Evolutionary conservation across 2,888 invertebrate species (phyloP).

Genomic region (Mystacides longicornis): DNA sequence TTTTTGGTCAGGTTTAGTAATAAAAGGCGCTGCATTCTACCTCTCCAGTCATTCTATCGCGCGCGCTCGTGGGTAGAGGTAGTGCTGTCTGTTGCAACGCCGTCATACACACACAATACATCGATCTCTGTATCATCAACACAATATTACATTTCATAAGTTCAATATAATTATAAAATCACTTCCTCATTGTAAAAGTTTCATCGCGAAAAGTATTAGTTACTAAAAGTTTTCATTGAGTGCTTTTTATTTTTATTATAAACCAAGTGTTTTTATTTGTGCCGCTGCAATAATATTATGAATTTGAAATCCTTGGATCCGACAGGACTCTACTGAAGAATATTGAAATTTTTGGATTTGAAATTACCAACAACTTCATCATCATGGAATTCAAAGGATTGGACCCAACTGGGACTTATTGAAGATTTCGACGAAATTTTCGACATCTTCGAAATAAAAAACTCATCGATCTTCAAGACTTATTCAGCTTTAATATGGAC

Average conservation of each 20-base stretch:
- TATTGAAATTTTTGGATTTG: background rate
- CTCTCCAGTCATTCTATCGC: constrained; percentile 12
- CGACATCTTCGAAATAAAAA: background rate
- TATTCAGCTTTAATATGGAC: too few species aligned
- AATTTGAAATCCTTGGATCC: constrained; percentile 17
- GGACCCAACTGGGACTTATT: constrained; percentile 18
- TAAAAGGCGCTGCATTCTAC: constrained; percentile 11
- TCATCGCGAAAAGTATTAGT: background rate
- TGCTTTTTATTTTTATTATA: background rate
- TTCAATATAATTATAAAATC: constrained; percentile 7
- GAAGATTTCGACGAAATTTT: background rate
- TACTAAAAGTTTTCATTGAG: background rate
- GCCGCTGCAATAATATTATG: constrained; percentile 10
- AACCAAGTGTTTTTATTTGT: background rate
- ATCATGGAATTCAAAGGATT: constrained; percentile 12
- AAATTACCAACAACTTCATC: background rate
- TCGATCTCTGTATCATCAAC: constrained; percentile 3
- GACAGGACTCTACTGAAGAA: constrained; percentile 16
- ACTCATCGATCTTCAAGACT: too few species aligned
- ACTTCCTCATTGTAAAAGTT: background rate
- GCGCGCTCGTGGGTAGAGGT: constrained; percentile 9
- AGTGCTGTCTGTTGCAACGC: background rate
- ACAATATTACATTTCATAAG: too few species aligned
- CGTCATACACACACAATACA: background rate
- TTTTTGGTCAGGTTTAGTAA: constrained; percentile 7